Base-by-base conservation (phyloP, 2,113 vertebrate genomes). In the Amblyopsis rosae region DNA sequence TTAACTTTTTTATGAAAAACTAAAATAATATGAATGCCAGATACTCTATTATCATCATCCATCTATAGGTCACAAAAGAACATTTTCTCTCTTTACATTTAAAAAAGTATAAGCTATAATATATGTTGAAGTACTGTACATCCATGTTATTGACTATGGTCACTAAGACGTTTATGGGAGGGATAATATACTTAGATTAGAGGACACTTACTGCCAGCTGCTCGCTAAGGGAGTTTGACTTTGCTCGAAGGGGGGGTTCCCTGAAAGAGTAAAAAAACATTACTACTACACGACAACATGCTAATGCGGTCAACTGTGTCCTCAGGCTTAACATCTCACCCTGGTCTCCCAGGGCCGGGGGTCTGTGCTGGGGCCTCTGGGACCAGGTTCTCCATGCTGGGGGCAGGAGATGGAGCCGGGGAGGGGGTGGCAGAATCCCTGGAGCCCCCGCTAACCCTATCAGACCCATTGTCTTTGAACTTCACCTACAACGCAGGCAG, bases 211-310 rank as follows among this genome's bases (percentile, higher is more conserved):
- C 93, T n/a, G 92, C 78, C 12, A 96, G 84, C 79, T 98, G 96
- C 59, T 99, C 98, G 67, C 88, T 96, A 67, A 98, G 90, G 2
- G 96, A 98, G 87, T 94, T 95, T 0, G 97, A 96, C 90, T 98
- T 98, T 62, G 89, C 78, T 33, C 94, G 91, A 15, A 96, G 89
- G 45, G 90, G 91, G 0, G 90, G 89, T 16, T 99, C 97, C 80
- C 98, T 98, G 82, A 10, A 35, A 82, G 65, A 16, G 1, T 66
- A 49, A 48, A 62, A 47, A 5, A 53, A 56, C 4, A n/a, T 59
- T 1, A 69, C 6, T 60, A 16, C 32, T 0, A 47, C 33, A 55
- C 45, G 7, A 19, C 1, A 50, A 7, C 0, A 13, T 9, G 12
- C 15, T 13, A 56, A 68, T 17, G 19, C 5, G 8, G 9, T 35